Percentiles rank a stretch among this genome's conserved stretches.
Conservation (phyloP, 30 jellyfish, hydroid and myxozoan genomes). For the Hydra vulgaris region DNA sequence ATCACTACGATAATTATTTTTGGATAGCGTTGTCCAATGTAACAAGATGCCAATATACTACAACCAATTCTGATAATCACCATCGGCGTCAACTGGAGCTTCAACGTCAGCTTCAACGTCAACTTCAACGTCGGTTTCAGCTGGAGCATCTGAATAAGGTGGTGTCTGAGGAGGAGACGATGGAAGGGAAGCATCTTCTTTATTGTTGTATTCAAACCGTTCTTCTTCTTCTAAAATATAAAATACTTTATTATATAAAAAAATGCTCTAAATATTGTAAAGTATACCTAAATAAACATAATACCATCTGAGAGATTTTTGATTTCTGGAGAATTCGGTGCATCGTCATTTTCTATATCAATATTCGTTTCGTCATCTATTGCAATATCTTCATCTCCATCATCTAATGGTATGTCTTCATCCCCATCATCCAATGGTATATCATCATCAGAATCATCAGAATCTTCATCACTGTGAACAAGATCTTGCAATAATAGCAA, state of each 20-base stretch:
- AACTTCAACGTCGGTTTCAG: neutral
- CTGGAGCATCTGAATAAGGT: neutral
- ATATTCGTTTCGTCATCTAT: constrained; percentile 10
- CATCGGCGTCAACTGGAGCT: neutral
- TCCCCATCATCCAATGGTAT: constrained; percentile 70
- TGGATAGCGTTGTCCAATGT: too few relatives aligned
- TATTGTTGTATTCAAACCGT: neutral
- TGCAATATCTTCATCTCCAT: constrained; percentile 24
- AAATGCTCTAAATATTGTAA: too few relatives aligned
- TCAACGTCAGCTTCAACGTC: too few relatives aligned
- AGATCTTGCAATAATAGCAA: constrained; percentile 45
- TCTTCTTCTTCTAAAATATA: neutral
- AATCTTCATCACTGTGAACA: constrained; percentile 77
- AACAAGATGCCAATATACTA: neutral
- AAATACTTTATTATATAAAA: too few relatives aligned
- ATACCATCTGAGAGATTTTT: neutral
- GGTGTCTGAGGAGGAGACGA: neutral
- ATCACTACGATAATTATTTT: too few relatives aligned
- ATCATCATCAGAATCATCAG: constrained; percentile 76
- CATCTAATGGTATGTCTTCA: constrained; percentile 50
- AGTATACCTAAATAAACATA: neutral
- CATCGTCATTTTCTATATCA: neutral
- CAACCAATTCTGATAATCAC: neutral
- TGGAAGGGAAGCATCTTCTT: neutral
- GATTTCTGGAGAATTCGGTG: neutral